phyloP scores from a whole-genome alignment of 1,140 invertebrate genomes.

The Gryllus bimaculatus region DNA sequence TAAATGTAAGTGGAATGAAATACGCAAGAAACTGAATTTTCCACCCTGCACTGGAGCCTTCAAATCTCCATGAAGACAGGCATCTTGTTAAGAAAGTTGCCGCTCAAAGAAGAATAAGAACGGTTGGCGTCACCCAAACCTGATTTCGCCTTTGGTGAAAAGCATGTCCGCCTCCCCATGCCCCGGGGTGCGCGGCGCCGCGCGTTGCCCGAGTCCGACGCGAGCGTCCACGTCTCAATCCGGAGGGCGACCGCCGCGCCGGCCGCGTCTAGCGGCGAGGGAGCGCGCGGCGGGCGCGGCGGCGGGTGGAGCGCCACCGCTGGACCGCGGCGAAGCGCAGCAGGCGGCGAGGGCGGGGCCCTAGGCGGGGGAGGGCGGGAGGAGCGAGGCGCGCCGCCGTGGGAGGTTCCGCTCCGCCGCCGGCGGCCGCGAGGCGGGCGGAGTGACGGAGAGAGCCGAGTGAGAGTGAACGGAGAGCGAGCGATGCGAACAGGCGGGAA shows the following conservation, averaged over 20 bases:
- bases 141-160: too few species aligned
- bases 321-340: background rate
- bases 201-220: background rate
- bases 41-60: too few species aligned
- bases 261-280: background rate
- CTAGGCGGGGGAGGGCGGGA: background rate
- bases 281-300: background rate
- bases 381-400: background rate
- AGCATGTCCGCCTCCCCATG: too few species aligned
- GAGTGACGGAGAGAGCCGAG: background rate
- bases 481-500: background rate
- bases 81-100: too few species aligned
- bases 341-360: background rate
- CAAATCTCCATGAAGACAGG: too few species aligned
- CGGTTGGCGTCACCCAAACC: too few species aligned
- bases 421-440: background rate
- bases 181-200: too few species aligned
- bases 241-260: too few species aligned
- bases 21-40: too few species aligned
- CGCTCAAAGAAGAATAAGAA: too few species aligned
- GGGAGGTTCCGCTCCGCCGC: background rate
- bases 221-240: background rate
- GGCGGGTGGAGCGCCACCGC: background rate
- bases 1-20: too few species aligned
- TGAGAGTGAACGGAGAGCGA: background rate